Evolutionary conservation across 2,113 vertebrate species (phyloP).

Genomic region (Loxodonta africana): DNA sequence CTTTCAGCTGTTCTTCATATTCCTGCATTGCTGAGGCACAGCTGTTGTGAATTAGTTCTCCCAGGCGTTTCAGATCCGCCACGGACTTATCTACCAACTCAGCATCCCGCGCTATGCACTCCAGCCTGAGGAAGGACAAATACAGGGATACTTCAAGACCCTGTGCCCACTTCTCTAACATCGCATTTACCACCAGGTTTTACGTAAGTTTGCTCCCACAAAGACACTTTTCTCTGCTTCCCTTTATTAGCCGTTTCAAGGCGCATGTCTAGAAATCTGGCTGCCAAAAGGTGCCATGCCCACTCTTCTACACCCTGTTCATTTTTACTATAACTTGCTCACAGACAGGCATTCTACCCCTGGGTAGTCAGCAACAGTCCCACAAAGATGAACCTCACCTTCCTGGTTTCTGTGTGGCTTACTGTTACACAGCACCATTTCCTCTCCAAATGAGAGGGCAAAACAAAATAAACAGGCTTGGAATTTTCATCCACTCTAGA

Average conservation of each 20-base stretch:
- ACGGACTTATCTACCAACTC: constrained; percentile 99
- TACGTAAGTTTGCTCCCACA: not conserved
- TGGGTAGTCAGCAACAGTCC: not conserved
- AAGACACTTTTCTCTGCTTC: not conserved
- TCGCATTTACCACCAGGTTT: not conserved
- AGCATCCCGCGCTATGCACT: constrained; percentile 97
- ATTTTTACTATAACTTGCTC: not conserved
- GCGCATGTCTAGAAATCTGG: not conserved
- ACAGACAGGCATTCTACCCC: not conserved
- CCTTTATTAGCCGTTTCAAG: not conserved
- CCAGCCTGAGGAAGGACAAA: constrained; percentile 89
- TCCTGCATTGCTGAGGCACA: constrained; percentile 97
- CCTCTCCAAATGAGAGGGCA: not conserved
- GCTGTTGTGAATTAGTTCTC: constrained; percentile 96
- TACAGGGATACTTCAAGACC: not conserved
- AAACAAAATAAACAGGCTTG: not conserved
- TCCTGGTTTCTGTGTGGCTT: not conserved
- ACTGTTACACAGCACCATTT: not conserved
- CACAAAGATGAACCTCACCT: not conserved
- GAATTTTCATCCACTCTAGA: not conserved
- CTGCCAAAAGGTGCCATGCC: not conserved
- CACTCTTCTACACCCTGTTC: not conserved
- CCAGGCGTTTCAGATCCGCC: constrained; percentile 96
- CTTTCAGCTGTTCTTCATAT: constrained; percentile 97
- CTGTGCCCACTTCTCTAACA: not conserved